Evolutionary conservation across 1,140 invertebrate genomes (phyloP).

Genomic region (Sitophilus oryzae): DNA sequence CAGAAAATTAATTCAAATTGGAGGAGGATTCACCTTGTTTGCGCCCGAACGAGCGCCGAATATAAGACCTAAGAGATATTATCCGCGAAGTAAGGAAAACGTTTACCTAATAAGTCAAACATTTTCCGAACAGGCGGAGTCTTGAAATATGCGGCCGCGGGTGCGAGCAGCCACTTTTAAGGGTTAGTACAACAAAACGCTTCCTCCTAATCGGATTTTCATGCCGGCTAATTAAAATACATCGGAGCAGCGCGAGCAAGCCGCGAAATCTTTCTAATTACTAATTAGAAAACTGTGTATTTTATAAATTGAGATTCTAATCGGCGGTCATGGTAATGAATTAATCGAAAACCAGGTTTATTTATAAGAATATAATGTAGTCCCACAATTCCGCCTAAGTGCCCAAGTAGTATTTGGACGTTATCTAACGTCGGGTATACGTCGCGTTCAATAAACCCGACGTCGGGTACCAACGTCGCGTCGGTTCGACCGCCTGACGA

Average conservation of each 20-base stretch:
- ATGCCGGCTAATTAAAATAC: conserved; percentile 42
- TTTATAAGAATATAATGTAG: no score
- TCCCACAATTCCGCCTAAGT: no score
- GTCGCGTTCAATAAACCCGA: no score
- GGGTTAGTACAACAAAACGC: conserved; percentile 38
- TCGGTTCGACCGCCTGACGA: no score
- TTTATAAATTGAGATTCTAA: conserved; percentile 46
- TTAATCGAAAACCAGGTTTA: conserved; percentile 39
- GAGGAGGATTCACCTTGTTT: conserved; percentile 39
- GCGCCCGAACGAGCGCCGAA: conserved; percentile 29
- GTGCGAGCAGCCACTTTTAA: conserved; percentile 14
- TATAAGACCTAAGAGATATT: conserved; percentile 39
- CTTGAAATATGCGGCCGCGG: conserved; percentile 18
- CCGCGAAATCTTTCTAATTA: conserved; percentile 40
- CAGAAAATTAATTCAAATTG: conserved; percentile 42
- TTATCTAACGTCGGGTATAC: no score
- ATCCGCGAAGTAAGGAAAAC: conserved; percentile 19
- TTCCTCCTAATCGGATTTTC: conserved; percentile 41
- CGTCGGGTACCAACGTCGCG: no score
- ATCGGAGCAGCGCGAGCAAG: conserved; percentile 33
- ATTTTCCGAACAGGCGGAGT: conserved; percentile 21
- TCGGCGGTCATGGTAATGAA: conserved; percentile 44
- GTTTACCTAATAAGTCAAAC: conserved; percentile 34
- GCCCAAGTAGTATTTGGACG: no score
- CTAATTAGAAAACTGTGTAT: conserved; percentile 45